phyloP scores from a whole-genome alignment of 2,797 vertebrate species.

The Falco novaeseelandiae region DNA sequence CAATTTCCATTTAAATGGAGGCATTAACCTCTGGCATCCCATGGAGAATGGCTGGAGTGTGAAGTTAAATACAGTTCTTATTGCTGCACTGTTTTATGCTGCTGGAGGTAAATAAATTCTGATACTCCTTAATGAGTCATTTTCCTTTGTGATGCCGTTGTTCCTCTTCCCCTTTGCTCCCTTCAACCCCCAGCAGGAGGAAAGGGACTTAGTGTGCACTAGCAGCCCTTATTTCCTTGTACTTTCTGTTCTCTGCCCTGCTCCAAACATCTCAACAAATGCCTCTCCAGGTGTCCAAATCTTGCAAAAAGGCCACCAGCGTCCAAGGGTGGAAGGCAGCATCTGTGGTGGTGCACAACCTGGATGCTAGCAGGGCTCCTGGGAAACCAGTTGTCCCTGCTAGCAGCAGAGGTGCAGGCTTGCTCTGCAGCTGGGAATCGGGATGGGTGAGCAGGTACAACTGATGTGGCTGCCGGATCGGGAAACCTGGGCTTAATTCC shows the following conservation, averaged over 20 bases:
- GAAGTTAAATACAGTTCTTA: slow-evolving; percentile 32
- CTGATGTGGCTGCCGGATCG: no score
- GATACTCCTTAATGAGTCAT: background rate
- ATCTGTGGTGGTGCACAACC: background rate
- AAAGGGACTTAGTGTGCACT: background rate
- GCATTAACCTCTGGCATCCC: slow-evolving; percentile 66
- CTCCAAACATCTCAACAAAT: background rate
- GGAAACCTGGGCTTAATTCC: background rate
- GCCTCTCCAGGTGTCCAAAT: background rate
- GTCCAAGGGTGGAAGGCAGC: background rate
- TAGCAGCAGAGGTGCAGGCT: background rate
- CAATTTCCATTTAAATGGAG: slow-evolving; percentile 78
- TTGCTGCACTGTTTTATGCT: background rate
- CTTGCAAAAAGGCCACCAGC: background rate
- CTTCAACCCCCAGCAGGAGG: background rate
- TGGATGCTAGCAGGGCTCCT: background rate
- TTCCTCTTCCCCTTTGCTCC: background rate
- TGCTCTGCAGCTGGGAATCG: background rate
- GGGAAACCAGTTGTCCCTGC: background rate
- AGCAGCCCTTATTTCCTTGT: background rate
- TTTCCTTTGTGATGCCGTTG: background rate
- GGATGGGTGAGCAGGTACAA: background rate
- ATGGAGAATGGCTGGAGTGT: background rate
- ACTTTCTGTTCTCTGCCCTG: background rate
- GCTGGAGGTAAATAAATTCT: slow-evolving; percentile 41